Percentiles rank a stretch among this genome's conserved stretches.
These are phyloP conservation scores for Myodes glareolus DNA, from an alignment of 2,113 vertebrate species.

Conservation along the genomic window DNA sequence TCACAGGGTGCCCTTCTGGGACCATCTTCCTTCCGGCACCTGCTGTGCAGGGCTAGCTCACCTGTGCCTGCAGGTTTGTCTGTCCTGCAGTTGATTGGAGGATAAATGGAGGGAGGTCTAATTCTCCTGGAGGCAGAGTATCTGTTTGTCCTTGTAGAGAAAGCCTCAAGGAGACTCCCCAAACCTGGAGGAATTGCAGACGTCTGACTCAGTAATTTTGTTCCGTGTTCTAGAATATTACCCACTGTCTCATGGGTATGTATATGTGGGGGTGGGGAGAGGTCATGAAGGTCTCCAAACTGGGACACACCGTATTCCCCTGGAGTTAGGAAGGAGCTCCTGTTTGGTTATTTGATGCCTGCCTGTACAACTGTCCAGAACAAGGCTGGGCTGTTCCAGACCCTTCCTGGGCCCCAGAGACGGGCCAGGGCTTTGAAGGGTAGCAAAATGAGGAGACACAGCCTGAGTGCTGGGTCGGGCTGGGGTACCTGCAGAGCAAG, in stretches of 20 bases:
- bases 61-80: not conserved
- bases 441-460: not conserved
- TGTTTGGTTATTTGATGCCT: not conserved
- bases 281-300: not conserved
- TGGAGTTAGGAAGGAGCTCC: not conserved
- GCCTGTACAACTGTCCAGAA: rapidly evolving
- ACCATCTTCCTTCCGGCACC: not conserved
- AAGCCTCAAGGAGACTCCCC: not conserved
- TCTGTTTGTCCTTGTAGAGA: not conserved
- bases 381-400: not conserved
- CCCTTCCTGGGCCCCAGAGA: not conserved
- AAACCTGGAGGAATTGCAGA: not conserved
- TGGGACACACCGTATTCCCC: not conserved
- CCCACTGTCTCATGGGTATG: not conserved
- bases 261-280: not conserved
- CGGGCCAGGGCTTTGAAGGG: not conserved
- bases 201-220: not conserved
- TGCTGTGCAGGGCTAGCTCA: not conserved
- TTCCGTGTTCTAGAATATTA: not conserved
- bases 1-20: not conserved
- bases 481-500: not conserved
- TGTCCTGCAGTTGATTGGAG: not conserved
- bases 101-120: not conserved
- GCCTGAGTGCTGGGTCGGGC: not conserved
- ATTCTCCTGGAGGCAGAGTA: not conserved